A percentile compares a stretch with the other conserved stretches of the same genome.
These are phyloP conservation scores for Myioborus melanocephalus DNA, from an alignment of 2,797 vertebrate genomes.

Conservation along the genomic window DNA sequence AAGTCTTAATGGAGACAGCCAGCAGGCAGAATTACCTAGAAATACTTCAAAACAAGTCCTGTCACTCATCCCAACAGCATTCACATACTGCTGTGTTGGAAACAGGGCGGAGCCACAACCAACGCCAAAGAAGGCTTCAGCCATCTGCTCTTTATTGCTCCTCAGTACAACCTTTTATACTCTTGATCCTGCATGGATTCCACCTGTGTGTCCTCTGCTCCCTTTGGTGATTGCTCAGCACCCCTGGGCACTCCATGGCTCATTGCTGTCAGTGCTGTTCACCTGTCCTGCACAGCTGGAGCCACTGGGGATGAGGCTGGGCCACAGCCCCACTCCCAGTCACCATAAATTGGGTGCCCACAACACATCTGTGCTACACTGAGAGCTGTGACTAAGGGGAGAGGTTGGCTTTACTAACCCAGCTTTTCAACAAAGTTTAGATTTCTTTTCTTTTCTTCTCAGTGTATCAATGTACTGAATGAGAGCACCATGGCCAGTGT, in stretches of 20 bases:
- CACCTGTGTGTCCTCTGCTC: background rate
- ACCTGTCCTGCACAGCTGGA: background rate
- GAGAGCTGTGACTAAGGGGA: background rate
- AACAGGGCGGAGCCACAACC: background rate
- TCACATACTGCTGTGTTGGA: background rate
- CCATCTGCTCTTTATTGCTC: background rate
- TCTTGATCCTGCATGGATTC: background rate
- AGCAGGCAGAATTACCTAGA: constrained; percentile 43
- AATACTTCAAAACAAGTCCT: constrained; percentile 9
- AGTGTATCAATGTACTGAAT: background rate
- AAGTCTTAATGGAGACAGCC: constrained; percentile 13
- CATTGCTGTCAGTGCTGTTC: background rate
- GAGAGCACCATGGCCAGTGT: background rate
- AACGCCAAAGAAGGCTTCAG: background rate
- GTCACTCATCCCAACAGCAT: background rate
- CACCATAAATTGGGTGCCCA: background rate
- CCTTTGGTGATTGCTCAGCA: background rate
- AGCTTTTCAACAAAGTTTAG: background rate
- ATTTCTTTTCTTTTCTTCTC: constrained; percentile 20
- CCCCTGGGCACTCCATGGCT: background rate
- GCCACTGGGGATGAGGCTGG: background rate
- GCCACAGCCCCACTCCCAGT: background rate
- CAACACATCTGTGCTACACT: background rate
- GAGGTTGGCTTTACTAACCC: background rate
- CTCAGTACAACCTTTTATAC: background rate